Percentiles rank a stretch among this genome's conserved stretches.
Conservation (phyloP, 1,140 invertebrate genomes). For the Lordiphosa clarofinis region DNA sequence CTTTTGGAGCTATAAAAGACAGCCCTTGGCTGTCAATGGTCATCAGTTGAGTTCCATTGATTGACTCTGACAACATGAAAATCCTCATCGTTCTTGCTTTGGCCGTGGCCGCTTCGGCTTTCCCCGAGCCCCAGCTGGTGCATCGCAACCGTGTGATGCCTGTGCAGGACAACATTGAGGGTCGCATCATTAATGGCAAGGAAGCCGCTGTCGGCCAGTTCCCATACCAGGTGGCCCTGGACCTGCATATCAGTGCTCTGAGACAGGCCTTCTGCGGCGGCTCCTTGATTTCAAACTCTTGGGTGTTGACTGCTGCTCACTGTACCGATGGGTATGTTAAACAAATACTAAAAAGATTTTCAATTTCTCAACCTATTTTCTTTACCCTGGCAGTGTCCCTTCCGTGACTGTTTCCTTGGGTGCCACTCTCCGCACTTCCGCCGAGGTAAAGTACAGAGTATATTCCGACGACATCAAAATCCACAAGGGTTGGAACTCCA, state of each 20-base stretch:
- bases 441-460: constrained; percentile 38
- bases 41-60: constrained; percentile 50
- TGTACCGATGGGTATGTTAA: constrained; percentile 55
- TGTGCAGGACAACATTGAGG: constrained; percentile 41
- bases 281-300: constrained; percentile 79
- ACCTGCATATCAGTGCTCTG: constrained; percentile 42
- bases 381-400: constrained; percentile 15
- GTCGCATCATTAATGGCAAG: constrained; percentile 72
- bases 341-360: not conserved
- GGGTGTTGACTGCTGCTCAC: constrained; percentile 62
- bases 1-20: constrained; percentile 43
- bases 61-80: constrained; percentile 51
- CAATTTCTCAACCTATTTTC: not conserved
- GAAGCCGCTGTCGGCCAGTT: constrained; percentile 66
- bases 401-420: constrained; percentile 64
- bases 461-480: constrained; percentile 24
- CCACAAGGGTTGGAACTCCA: constrained; percentile 50
- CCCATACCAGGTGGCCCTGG: constrained; percentile 76
- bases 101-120: constrained; percentile 53
- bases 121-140: constrained; percentile 38
- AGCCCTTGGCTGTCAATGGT: not conserved
- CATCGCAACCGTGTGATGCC: constrained; percentile 44
- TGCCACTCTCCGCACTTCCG: constrained; percentile 48
- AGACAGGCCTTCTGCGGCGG: constrained; percentile 80
- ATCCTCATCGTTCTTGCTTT: constrained; percentile 65